Conservation (phyloP, 2,113 vertebrate genomes). For the Brachypodius melanocephalos region DNA sequence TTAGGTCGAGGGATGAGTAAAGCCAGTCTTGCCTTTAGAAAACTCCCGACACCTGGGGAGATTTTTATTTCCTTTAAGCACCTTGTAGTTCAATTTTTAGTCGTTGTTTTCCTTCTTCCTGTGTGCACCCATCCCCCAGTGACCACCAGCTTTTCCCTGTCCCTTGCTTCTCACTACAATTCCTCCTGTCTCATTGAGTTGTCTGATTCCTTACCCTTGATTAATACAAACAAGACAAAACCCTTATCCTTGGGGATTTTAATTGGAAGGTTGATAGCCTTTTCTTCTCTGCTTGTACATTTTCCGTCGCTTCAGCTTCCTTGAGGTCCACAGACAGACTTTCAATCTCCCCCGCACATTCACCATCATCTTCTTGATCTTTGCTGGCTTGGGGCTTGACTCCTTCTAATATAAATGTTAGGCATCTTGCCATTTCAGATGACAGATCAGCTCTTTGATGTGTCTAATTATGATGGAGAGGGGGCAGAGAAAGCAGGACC, state of each 20-base stretch:
- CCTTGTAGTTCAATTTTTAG: slow-evolving; percentile 58
- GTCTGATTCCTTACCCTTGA: slow-evolving; percentile 36
- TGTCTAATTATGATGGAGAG: slow-evolving; percentile 73
- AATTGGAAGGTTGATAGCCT: slow-evolving; percentile 58
- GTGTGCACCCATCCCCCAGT: not conserved
- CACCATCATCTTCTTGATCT: slow-evolving; percentile 27
- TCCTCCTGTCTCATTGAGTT: slow-evolving; percentile 39
- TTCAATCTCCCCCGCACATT: not conserved
- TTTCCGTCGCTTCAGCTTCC: slow-evolving; percentile 40
- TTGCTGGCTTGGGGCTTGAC: slow-evolving; percentile 39
- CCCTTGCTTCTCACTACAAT: not conserved
- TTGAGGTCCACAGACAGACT: not conserved
- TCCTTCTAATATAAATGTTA: slow-evolving; percentile 68
- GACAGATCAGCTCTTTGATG: slow-evolving; percentile 69
- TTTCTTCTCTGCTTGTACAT: slow-evolving; percentile 40
- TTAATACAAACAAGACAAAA: slow-evolving; percentile 51
- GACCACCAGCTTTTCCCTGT: not conserved
- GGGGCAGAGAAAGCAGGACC: slow-evolving; percentile 54
- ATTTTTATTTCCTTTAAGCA: slow-evolving; percentile 51
- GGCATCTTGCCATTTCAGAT: slow-evolving; percentile 67
- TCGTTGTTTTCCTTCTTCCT: slow-evolving; percentile 40
- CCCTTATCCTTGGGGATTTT: slow-evolving; percentile 52
- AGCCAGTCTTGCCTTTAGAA: slow-evolving; percentile 42
- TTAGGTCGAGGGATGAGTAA: slow-evolving; percentile 52
- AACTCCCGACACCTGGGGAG: slow-evolving; percentile 43